Base-by-base conservation (phyloP, 2,113 vertebrate genomes). In the Lagopus leucura region DNA sequence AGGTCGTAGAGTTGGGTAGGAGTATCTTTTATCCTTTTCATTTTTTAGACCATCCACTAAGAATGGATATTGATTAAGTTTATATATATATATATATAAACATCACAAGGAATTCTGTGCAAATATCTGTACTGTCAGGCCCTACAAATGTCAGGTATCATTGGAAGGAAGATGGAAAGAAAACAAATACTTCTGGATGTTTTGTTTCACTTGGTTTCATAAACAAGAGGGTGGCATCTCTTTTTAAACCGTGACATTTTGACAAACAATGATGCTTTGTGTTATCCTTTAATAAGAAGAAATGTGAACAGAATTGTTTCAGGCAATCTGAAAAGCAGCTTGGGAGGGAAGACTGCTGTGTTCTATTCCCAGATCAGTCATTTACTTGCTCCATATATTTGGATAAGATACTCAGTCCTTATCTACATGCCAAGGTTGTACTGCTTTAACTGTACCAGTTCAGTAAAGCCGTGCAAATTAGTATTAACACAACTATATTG, bases 391-490 rank as follows among this genome's bases (percentile, higher is more conserved):
- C 24, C 47, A 20, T 57, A 9, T 86, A 90, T 88, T 92, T 94
- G 93, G 73, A 65, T 97, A 94, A 94, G 90, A 86, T 96, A 92
- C 57, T 88, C 72, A n/a, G 70, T 83, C 57, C 76, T 95, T 95
- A 94, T 94, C 95, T 86, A 38, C 67, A 84, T 61, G 67, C 82
- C 93, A 94, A 88, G 82, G 85, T 91, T 94, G 69, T 67, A 58
- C 64, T 64, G 82, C 52, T 88, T 67, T 86, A 83, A 40, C 55
- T 89, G 40, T 72, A 58, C 63, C 67, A 69, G 52, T 69, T 93
- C 84, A 90, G 76, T 69, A 84, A 82, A 92, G 77, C 89, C 82
- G 67, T 73, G 82, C 77, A 82, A 48, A 79, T 60, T 45, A 28
- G 27, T 52, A 69, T 90, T 94, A 84, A 32, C 42, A 93, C 19